Conservation (phyloP, 2,113 vertebrate species). For the Peromyscus californicus region DNA sequence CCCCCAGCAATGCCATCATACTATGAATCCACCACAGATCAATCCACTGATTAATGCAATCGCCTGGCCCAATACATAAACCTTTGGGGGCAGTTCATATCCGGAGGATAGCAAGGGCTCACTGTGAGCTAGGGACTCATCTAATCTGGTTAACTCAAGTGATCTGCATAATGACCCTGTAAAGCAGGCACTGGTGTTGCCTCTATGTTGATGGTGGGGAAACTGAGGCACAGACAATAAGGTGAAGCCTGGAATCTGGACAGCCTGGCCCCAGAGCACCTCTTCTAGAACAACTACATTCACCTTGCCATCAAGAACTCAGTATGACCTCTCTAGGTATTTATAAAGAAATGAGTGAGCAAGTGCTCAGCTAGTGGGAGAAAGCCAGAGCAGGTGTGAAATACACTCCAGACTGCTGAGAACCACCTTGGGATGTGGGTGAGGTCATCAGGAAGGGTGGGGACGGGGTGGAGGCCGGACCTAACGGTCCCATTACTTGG, state of each 20-base stretch:
- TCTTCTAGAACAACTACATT: not conserved
- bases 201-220: not conserved
- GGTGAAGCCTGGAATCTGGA: not conserved
- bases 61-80: not conserved
- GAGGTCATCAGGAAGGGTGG: not conserved
- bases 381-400: not conserved
- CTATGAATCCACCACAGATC: not conserved
- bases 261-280: not conserved
- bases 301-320: not conserved
- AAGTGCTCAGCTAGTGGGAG: not conserved
- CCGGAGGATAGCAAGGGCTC: not conserved
- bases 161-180: rapidly evolving
- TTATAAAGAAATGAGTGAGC: not conserved
- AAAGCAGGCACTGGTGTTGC: not conserved
- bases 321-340: not conserved
- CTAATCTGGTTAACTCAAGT: not conserved
- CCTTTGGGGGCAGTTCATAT: not conserved
- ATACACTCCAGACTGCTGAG: not conserved
- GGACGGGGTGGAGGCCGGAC: not conserved
- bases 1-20: not conserved
- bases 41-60: not conserved
- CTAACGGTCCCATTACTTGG: not conserved
- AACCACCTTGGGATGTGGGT: not conserved
- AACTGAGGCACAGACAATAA: not conserved
- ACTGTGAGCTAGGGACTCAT: not conserved